Conservation (phyloP, 2,113 vertebrate genomes). For the Capricornis sumatraensis region DNA sequence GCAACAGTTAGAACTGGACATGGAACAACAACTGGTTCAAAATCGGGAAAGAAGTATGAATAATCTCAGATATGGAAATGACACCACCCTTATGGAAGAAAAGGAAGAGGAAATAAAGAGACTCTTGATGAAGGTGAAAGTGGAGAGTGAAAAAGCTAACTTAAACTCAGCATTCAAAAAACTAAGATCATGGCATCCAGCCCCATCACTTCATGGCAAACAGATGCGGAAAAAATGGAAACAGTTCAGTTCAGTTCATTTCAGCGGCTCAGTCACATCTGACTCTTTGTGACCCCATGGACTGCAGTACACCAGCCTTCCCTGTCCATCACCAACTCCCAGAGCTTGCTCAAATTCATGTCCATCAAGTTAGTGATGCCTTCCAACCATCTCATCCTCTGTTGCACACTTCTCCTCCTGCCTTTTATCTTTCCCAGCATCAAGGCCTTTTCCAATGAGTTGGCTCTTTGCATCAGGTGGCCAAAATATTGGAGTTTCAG, state of each 20-base stretch:
- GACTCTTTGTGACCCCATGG: neutral
- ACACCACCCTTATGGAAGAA: neutral
- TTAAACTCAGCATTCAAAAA: neutral
- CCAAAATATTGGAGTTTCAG: neutral
- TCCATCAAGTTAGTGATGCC: neutral
- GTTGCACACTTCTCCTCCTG: neutral
- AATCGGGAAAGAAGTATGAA: neutral
- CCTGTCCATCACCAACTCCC: neutral
- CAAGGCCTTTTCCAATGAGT: neutral
- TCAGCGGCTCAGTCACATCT: neutral
- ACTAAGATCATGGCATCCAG: neutral
- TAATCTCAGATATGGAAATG: neutral
- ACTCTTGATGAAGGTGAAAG: neutral
- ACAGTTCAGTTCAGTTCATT: neutral
- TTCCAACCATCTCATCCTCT: neutral
- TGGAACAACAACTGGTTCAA: neutral
- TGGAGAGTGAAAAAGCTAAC: neutral
- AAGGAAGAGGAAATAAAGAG: neutral
- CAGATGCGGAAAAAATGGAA: neutral
- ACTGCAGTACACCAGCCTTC: neutral
- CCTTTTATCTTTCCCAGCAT: neutral
- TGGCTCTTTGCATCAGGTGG: neutral
- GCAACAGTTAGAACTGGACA: neutral
- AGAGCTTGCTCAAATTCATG: neutral
- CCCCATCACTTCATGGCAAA: neutral